Percentiles rank a stretch among this genome's conserved stretches.
Conservation (phyloP, 1,140 invertebrate species). For the Drosophila dunni region DNA sequence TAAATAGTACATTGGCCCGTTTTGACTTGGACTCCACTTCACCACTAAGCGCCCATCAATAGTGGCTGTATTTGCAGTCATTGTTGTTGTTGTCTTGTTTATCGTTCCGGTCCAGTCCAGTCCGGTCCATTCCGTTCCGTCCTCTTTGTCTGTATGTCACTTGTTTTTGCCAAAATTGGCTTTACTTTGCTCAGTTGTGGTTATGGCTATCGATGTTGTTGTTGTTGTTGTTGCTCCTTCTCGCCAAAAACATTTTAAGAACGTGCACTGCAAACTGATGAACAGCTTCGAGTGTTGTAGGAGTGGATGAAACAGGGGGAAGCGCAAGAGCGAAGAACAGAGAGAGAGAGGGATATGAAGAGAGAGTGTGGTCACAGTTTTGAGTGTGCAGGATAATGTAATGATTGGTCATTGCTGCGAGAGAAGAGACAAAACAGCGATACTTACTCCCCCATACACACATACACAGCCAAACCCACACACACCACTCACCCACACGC, state of each 20-base stretch:
- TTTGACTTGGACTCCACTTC: constrained; percentile 17
- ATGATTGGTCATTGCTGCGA: constrained; percentile 54
- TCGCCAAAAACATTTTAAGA: constrained; percentile 72
- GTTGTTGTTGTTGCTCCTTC: constrained; percentile 19
- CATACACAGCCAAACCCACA: constrained; percentile 4
- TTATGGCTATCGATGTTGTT: constrained; percentile 50
- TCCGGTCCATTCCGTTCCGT: constrained; percentile 45
- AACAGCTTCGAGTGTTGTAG: constrained; percentile 31
- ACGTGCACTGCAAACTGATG: constrained; percentile 74
- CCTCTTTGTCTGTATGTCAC: constrained; percentile 67
- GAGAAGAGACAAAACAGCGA: constrained; percentile 16
- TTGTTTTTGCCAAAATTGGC: constrained; percentile 79
- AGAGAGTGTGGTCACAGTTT: constrained; percentile 26
- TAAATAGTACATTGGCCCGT: constrained; percentile 68
- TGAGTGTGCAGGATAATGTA: constrained; percentile 58
- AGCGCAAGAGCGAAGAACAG: background rate
- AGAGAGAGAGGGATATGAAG: constrained; percentile 11
- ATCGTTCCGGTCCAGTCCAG: constrained; percentile 47
- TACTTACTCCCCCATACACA: background rate
- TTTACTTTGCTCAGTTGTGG: constrained; percentile 56
- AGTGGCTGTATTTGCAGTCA: constrained; percentile 17
- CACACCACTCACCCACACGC: background rate
- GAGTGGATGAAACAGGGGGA: background rate
- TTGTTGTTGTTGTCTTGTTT: constrained; percentile 59
- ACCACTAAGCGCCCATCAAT: constrained; percentile 45